phyloP scores from a whole-genome alignment of 2,113 vertebrate genomes.

The Etheostoma cragini region DNA sequence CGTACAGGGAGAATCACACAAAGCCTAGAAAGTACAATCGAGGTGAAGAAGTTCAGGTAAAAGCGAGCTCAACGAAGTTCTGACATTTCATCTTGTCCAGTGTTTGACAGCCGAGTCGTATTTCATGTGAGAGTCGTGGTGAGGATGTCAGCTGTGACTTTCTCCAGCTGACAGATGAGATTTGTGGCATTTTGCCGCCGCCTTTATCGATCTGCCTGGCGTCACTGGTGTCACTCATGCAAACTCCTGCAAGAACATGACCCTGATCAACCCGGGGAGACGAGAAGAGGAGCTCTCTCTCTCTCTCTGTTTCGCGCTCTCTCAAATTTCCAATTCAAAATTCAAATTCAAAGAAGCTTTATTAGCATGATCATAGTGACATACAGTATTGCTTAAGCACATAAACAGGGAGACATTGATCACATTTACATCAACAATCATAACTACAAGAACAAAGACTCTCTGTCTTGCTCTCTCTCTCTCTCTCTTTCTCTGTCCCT shows the following conservation, averaged over 20 bases:
- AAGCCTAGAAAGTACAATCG: not conserved
- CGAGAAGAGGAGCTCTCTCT: constrained; percentile 16
- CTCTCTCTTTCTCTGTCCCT: too few species aligned
- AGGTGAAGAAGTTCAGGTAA: constrained; percentile 15
- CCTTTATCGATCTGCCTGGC: constrained; percentile 53
- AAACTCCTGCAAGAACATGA: constrained; percentile 58
- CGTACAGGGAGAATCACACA: not conserved
- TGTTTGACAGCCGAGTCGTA: constrained; percentile 37
- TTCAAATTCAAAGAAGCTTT: too few species aligned
- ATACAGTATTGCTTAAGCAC: too few species aligned
- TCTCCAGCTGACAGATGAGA: constrained; percentile 47
- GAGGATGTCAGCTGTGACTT: constrained; percentile 59
- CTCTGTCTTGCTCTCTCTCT: too few species aligned
- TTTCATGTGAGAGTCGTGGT: constrained; percentile 26
- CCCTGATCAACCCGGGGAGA: constrained; percentile 46
- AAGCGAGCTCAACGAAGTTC: constrained; percentile 21
- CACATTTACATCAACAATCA: too few species aligned
- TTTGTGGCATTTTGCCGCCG: constrained; percentile 49
- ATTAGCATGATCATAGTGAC: too few species aligned
- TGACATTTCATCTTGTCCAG: not conserved
- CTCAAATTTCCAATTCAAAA: too few species aligned
- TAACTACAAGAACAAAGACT: too few species aligned
- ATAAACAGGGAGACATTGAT: too few species aligned
- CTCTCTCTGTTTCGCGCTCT: not conserved
- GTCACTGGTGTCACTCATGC: constrained; percentile 60